Evolutionary conservation across 2,113 vertebrate species (phyloP).

Genomic region (Dipodomys merriami): DNA sequence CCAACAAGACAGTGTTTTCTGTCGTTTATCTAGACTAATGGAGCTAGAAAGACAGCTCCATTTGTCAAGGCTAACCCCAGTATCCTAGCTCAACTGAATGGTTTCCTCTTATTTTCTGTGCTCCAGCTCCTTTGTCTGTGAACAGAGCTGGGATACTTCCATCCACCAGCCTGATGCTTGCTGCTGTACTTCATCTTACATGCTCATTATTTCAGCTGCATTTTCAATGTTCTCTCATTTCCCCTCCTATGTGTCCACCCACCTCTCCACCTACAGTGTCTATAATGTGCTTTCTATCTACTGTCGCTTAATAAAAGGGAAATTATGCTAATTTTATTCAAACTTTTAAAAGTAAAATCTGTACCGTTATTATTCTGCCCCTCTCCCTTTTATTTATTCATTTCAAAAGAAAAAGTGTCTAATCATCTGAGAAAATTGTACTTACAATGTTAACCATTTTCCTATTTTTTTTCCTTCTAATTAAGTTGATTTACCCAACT

Average conservation of each 20-base stretch:
- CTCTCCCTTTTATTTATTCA: constrained; percentile 83
- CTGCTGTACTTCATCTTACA: constrained; percentile 74
- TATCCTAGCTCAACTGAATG: constrained; percentile 8
- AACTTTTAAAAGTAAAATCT: constrained; percentile 86
- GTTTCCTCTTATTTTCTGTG: constrained; percentile 37
- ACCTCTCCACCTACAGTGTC: constrained; percentile 87
- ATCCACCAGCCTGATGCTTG: constrained; percentile 63
- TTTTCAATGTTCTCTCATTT: constrained; percentile 85
- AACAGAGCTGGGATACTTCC: constrained; percentile 68
- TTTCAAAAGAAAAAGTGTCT: constrained; percentile 86
- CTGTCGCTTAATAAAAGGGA: constrained; percentile 85
- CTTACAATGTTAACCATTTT: constrained; percentile 82
- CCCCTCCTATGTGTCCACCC: constrained; percentile 85
- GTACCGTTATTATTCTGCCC: constrained; percentile 84
- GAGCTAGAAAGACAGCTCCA: neutral
- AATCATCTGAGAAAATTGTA: constrained; percentile 87
- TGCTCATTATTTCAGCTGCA: constrained; percentile 83
- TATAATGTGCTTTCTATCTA: constrained; percentile 87
- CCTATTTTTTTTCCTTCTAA: constrained; percentile 79
- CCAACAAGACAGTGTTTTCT: neutral
- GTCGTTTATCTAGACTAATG: neutral
- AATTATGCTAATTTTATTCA: constrained; percentile 89
- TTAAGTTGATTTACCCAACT: constrained; percentile 64
- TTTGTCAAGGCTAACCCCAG: neutral
- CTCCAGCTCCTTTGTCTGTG: constrained; percentile 38